Percentiles rank a stretch among this genome's conserved stretches.
These are phyloP conservation scores for Herminia tarsipennalis DNA, from an alignment of 2,888 invertebrate genomes.

Conservation along the genomic window DNA sequence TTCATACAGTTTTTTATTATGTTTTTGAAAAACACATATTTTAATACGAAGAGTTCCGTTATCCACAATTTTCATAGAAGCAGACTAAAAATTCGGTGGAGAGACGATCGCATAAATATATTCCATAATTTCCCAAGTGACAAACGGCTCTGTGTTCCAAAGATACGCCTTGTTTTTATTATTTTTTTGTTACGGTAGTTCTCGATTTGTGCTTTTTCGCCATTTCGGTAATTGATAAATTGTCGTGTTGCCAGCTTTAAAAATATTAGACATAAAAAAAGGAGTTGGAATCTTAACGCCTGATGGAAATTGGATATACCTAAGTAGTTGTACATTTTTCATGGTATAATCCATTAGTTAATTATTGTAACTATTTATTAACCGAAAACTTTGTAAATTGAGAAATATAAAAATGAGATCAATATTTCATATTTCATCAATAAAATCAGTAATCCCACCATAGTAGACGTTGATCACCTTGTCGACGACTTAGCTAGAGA, in stretches of 20 bases:
- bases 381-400: no score
- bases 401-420: no score
- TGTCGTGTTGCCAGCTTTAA: background rate
- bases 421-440: no score
- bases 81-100: constrained; percentile 37
- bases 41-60: background rate
- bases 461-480: no score
- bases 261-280: background rate
- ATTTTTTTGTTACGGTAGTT: constrained; percentile 30
- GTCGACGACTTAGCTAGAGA: no score
- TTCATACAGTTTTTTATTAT: no score
- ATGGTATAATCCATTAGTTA: no score
- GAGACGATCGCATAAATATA: constrained; percentile 45
- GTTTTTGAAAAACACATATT: background rate
- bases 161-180: constrained; percentile 29
- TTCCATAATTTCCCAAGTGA: constrained; percentile 63
- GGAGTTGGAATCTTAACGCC: no score
- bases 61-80: constrained; percentile 20
- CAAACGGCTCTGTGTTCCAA: constrained; percentile 42
- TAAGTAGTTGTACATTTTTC: no score
- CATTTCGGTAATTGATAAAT: constrained; percentile 34
- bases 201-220: constrained; percentile 38
- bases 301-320: no score
- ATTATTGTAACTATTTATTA: no score
- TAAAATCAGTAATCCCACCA: no score